Conservation (phyloP, 2,888 invertebrate genomes). For the Chironomus riparius region DNA sequence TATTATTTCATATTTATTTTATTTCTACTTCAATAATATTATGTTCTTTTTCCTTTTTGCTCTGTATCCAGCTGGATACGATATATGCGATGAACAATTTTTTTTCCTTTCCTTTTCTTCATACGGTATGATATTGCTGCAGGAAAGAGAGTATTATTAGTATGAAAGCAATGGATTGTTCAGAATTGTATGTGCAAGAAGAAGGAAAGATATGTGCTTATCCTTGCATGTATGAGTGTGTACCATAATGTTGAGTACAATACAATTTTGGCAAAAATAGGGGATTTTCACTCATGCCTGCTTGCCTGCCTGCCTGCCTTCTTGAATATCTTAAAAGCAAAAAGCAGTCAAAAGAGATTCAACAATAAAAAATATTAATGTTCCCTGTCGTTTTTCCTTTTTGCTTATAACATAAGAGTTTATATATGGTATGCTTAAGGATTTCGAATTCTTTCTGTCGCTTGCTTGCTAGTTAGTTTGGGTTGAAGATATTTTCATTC, state of each 20-base stretch:
- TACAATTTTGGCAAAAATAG: constrained; percentile 11
- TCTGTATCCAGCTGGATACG: constrained; percentile 5
- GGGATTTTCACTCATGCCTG: constrained; percentile 13
- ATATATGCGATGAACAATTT: not conserved
- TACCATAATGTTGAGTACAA: not conserved
- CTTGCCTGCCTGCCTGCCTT: not conserved
- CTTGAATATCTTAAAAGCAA: constrained; percentile 21
- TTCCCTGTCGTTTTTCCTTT: constrained; percentile 21
- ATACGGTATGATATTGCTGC: not conserved
- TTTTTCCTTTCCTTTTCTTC: not conserved
- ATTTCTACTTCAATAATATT: not conserved
- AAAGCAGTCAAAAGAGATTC: constrained; percentile 25
- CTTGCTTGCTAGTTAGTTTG: not conserved
- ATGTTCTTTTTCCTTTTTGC: not conserved
- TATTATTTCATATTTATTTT: not conserved
- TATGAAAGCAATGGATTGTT: not conserved
- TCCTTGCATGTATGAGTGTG: not conserved
- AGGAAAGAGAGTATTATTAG: constrained; percentile 14
- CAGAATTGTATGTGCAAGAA: not conserved
- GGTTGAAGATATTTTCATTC: not conserved
- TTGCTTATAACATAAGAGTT: constrained; percentile 6
- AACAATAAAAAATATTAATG: constrained; percentile 27
- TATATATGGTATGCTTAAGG: not conserved
- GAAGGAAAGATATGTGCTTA: not conserved
- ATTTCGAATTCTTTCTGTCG: constrained; percentile 6